phyloP scores from a whole-genome alignment of 2,797 vertebrate species.

The Phrynocephalus vlangalii region DNA sequence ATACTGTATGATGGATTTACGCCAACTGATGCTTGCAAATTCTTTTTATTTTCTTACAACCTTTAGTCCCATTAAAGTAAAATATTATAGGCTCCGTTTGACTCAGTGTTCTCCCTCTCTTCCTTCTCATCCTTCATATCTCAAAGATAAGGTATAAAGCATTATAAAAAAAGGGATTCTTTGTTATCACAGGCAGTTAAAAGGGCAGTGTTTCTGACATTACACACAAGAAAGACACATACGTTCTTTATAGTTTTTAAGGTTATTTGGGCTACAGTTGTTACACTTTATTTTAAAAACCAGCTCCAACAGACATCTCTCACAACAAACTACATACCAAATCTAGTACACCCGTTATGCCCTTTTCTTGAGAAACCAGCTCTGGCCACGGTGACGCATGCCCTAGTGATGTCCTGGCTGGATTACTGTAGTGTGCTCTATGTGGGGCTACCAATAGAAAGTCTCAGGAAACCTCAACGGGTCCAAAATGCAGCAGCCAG shows the following conservation, averaged over 20 bases:
- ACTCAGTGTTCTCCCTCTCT: background rate
- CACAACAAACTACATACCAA: conserved; percentile 28
- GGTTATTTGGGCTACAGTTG: background rate
- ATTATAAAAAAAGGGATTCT: conserved; percentile 41
- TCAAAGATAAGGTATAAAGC: conserved; percentile 45
- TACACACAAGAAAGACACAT: background rate
- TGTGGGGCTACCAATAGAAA: no score
- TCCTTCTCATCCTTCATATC: background rate
- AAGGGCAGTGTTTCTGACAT: conserved; percentile 2
- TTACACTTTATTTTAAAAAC: background rate
- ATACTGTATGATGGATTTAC: background rate
- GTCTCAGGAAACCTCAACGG: no score
- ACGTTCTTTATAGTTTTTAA: background rate
- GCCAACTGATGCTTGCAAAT: conserved; percentile 29
- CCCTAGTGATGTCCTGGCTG: no score
- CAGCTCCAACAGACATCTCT: background rate
- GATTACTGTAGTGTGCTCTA: no score
- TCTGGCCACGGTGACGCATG: no score
- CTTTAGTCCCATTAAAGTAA: background rate
- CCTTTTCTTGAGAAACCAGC: no score
- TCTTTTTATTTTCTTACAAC: background rate
- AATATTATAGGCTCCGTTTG: conserved; percentile 11
- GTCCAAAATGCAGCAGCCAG: no score
- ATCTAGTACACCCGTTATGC: background rate
- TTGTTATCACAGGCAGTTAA: background rate